phyloP scores from a whole-genome alignment of 2,888 invertebrate species.

The Lasius platythorax region DNA sequence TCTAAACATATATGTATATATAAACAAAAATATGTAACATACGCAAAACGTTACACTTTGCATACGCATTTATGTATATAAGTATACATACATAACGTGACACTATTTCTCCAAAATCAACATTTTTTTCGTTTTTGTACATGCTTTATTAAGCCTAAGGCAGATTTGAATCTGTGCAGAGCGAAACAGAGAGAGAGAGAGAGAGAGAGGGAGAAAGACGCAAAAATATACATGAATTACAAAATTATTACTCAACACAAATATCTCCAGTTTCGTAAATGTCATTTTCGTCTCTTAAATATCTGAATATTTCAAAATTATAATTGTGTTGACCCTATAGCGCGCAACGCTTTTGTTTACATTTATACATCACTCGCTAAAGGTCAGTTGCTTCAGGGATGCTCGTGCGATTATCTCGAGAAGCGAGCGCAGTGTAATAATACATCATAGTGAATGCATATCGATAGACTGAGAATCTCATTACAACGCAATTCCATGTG shows the following conservation, averaged over 20 bases:
- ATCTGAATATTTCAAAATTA: background rate
- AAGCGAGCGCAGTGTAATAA: background rate
- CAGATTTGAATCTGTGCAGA: background rate
- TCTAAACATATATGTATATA: background rate
- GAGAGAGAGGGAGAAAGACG: no score
- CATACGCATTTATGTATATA: conserved; percentile 1
- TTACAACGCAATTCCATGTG: background rate
- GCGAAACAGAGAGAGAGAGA: background rate
- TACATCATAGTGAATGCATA: conserved; percentile 4
- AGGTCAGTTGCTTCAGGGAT: conserved; percentile 34
- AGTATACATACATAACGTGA: background rate
- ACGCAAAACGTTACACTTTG: background rate
- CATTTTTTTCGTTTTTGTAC: background rate
- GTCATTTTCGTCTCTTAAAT: background rate
- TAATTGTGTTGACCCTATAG: background rate
- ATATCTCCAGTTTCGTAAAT: background rate
- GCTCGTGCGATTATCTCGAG: conserved; percentile 15
- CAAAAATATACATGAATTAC: background rate
- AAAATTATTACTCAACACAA: background rate
- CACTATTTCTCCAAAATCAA: background rate
- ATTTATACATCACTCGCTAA: background rate
- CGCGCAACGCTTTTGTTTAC: conserved; percentile 26
- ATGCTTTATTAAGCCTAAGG: background rate
- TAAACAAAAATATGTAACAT: background rate
- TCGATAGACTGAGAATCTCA: conserved; percentile 1